Percentiles rank a stretch among this genome's conserved stretches.
These are phyloP conservation scores for Ectemnius lituratus DNA, from an alignment of 2,888 invertebrate genomes.

Conservation along the genomic window DNA sequence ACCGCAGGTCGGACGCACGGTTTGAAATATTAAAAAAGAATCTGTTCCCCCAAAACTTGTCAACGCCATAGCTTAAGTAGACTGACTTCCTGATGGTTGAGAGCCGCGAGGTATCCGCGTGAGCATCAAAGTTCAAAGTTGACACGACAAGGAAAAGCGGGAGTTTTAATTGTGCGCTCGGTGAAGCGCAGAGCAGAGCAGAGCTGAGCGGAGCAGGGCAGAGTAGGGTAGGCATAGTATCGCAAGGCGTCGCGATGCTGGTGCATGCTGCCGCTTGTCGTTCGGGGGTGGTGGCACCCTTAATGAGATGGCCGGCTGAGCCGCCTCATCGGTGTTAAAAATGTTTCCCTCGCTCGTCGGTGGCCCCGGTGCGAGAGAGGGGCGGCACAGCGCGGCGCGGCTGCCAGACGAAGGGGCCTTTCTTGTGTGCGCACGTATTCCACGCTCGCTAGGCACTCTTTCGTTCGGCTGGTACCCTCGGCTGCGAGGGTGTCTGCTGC, in stretches of 20 bases:
- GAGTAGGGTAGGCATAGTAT: background rate
- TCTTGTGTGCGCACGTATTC: slow-evolving; percentile 50
- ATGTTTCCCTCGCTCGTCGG: slow-evolving; percentile 46
- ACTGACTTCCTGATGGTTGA: slow-evolving; percentile 4
- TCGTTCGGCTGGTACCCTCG: slow-evolving; percentile 48
- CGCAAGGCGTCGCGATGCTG: slow-evolving; percentile 4
- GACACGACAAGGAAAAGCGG: slow-evolving; percentile 34
- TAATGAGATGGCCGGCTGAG: slow-evolving; percentile 59
- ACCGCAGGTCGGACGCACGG: no score
- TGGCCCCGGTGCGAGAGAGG: slow-evolving; percentile 19
- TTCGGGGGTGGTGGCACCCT: slow-evolving; percentile 28
- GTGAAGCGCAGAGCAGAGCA: slow-evolving; percentile 30
- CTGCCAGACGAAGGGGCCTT: slow-evolving; percentile 32
- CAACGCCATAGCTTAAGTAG: no score
- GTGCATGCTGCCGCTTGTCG: slow-evolving; percentile 4
- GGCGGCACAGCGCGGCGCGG: slow-evolving; percentile 18
- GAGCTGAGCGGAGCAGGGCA: background rate
- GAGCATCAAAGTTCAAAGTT: slow-evolving; percentile 14
- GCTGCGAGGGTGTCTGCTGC: slow-evolving; percentile 34
- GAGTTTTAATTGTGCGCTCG: slow-evolving; percentile 53
- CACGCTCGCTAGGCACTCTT: slow-evolving; percentile 21
- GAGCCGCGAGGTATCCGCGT: background rate
- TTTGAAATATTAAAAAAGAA: no score
- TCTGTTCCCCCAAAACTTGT: no score
- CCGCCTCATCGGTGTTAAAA: slow-evolving; percentile 60